A percentile compares a stretch with the other conserved stretches of the same genome.
Evolutionary conservation across 2,797 vertebrate species (phyloP).

Genomic region (Echiichthys vipera): DNA sequence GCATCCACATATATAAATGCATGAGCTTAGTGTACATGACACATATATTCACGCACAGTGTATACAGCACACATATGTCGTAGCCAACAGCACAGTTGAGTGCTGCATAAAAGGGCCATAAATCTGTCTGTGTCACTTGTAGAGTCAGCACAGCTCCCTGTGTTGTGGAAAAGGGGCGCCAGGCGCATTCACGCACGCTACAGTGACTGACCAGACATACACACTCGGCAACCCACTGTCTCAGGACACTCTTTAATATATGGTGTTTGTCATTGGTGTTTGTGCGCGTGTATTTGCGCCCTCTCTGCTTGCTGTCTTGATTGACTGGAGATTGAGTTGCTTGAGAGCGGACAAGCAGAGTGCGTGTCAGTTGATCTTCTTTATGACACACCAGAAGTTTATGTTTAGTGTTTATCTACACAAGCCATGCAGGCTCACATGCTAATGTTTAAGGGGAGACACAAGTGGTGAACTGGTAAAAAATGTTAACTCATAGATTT

Average conservation of each 20-base stretch:
- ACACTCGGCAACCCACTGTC: constrained; percentile 29
- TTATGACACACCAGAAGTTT: constrained; percentile 32
- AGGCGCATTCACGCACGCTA: constrained; percentile 44
- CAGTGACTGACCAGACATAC: constrained; percentile 45
- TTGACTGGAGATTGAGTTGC: constrained; percentile 30
- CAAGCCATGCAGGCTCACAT: constrained; percentile 46
- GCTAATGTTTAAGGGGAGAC: constrained; percentile 45
- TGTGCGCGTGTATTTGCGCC: neutral
- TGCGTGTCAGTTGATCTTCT: constrained; percentile 39
- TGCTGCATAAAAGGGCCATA: constrained; percentile 55
- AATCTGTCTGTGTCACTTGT: constrained; percentile 71
- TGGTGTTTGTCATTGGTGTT: constrained; percentile 31
- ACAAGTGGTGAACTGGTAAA: no score
- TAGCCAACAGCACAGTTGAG: constrained; percentile 43
- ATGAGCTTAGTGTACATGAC: constrained; percentile 15
- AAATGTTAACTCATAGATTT: no score
- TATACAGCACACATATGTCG: constrained; percentile 28
- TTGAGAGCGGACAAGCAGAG: constrained; percentile 24
- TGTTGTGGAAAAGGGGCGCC: constrained; percentile 70
- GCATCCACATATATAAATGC: constrained; percentile 19
- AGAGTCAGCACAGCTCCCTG: constrained; percentile 60
- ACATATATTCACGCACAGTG: constrained; percentile 18
- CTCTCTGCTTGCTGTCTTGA: constrained; percentile 9
- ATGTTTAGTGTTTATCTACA: constrained; percentile 42
- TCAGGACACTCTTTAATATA: constrained; percentile 40